Conservation (phyloP, 2,113 vertebrate genomes). For the Microtus ochrogaster region DNA sequence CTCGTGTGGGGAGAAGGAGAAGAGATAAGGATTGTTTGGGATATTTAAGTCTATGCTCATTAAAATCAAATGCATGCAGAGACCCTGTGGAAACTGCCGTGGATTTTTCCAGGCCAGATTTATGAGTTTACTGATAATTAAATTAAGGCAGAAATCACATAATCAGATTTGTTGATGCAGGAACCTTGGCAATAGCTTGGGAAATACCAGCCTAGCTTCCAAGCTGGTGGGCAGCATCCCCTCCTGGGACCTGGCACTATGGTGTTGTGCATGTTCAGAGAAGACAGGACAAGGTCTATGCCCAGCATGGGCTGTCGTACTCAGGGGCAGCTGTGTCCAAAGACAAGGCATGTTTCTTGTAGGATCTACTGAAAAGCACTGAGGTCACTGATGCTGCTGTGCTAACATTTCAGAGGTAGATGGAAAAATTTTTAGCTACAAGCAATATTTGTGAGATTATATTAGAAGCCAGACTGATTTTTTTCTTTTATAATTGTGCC, state of each 20-base stretch:
- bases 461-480: constrained; percentile 70
- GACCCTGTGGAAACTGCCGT: constrained; percentile 49
- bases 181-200: constrained; percentile 61
- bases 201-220: constrained; percentile 39
- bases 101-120: constrained; percentile 71
- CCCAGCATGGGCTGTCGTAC: background rate
- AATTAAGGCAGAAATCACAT: constrained; percentile 72
- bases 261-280: background rate
- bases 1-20: background rate
- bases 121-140: constrained; percentile 77
- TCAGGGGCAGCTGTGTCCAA: background rate
- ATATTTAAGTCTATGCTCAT: constrained; percentile 32
- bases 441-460: constrained; percentile 71
- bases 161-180: constrained; percentile 72
- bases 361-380: constrained; percentile 14
- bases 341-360: background rate
- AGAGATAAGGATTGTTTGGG: background rate
- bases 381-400: constrained; percentile 7
- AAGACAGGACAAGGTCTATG: constrained; percentile 27
- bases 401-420: constrained; percentile 50
- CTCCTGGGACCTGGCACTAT: constrained; percentile 3
- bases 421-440: constrained; percentile 49
- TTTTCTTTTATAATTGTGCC: constrained; percentile 67
- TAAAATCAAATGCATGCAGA: constrained; percentile 55
- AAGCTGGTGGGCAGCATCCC: constrained; percentile 22